Evolutionary conservation across 2,888 invertebrate species (phyloP), one percentile per base, ranked within the genome.

Genomic region (Steinernema scapterisci): DNA sequence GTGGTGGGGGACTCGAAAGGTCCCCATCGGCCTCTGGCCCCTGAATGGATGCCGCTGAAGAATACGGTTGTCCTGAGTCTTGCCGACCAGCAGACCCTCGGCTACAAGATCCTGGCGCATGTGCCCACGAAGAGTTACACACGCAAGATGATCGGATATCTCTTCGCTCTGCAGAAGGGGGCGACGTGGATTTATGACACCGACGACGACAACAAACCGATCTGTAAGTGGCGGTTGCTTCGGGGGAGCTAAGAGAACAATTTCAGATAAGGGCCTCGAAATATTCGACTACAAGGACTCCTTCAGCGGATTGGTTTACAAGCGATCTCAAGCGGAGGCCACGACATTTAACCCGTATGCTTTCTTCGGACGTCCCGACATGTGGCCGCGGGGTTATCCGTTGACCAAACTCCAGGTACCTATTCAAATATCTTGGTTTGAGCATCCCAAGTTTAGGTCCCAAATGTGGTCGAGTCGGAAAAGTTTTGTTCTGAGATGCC

Each of bases 321-420:
- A 6, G 7, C 6, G 38, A 6, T 13, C 19, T 38, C 13, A 1
- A 19, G 5, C 1, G 6, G 7, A 27, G 3, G 38, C 11, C 5
- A 9, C 70, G 3, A 25, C 72, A 25, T 44, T 74, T 7, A 78
- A 78, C 31, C 79, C 79, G 16, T 78, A 78, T 46, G 52, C 63
- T 1, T 76, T 52, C 43, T 87, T 86, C 76, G 86, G 86, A 11
- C 86, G 85, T 73, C 77, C 85, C 7, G 79, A 81, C 7, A 74
- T 84, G 48, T 87, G 86, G 85, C 86, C 86, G 13, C 56, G 85
- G 25, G 86, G 86, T 19, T 87, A 77, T 75, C 85, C 85, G 0
- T 76, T 86, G 23, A 79, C 81, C 19, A n/a, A 70, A 16, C 7
- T 45, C 13, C 71, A 82, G 11, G 74, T 76, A 23, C 3, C 3